Evolutionary conservation across 2,888 invertebrate genomes (phyloP).

Genomic region (Blomia tropicalis): DNA sequence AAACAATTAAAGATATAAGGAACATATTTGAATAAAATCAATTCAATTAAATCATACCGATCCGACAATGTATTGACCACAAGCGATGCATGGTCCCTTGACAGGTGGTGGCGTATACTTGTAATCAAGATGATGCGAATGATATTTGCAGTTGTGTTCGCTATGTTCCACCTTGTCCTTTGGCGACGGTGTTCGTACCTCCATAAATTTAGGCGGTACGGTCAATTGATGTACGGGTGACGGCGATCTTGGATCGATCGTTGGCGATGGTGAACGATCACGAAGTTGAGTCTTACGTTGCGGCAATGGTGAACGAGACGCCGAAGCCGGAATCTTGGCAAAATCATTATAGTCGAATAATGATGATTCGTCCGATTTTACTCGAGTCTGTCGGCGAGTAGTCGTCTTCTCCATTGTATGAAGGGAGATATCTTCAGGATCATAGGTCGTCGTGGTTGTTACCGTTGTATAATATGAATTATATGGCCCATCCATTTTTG

Average conservation of each 20-base stretch:
- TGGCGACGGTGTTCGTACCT: conserved; percentile 15
- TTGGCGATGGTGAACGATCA: conserved; percentile 15
- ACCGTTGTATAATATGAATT: too few species aligned
- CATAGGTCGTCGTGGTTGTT: too few species aligned
- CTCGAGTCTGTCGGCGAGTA: conserved; percentile 9
- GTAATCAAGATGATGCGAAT: conserved; percentile 19
- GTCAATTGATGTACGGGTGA: conserved; percentile 5
- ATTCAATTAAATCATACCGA: conserved; percentile 10
- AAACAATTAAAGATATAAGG: not conserved
- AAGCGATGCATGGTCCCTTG: conserved; percentile 17
- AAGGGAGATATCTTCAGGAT: not conserved
- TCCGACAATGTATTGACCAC: conserved; percentile 19
- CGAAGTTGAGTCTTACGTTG: conserved; percentile 1
- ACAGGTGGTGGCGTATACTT: conserved; percentile 19
- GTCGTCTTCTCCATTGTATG: conserved; percentile 10
- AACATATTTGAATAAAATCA: not conserved
- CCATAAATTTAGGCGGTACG: conserved; percentile 13
- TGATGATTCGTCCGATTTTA: conserved; percentile 7
- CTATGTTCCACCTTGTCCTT: conserved; percentile 3
- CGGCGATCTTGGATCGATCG: conserved; percentile 18
- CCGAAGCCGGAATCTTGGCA: conserved; percentile 16
- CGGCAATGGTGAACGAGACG: not conserved
- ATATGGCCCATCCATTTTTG: too few species aligned
- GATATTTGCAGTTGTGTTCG: conserved; percentile 22
- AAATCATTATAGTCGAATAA: conserved; percentile 18